Conservation (phyloP, 2,113 vertebrate genomes). For the Bombycilla garrulus region DNA sequence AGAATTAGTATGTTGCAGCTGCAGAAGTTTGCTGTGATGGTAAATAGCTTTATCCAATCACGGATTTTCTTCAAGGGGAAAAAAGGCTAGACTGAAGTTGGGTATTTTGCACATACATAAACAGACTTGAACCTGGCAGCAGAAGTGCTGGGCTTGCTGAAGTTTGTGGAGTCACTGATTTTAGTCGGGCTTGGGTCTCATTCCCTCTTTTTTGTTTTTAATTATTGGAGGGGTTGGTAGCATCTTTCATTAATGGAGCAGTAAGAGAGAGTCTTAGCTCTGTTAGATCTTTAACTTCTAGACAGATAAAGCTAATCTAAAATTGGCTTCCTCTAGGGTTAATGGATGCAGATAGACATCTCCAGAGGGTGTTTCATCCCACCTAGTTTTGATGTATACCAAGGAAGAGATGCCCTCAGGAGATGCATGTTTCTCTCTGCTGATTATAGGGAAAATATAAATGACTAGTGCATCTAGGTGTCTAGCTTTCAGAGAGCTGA, state of each 20-base stretch:
- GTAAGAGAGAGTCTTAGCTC: background rate
- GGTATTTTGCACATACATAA: background rate
- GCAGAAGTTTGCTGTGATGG: background rate
- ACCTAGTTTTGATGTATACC: conserved; percentile 22
- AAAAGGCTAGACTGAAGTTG: background rate
- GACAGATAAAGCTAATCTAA: conserved; percentile 3
- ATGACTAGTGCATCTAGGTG: background rate
- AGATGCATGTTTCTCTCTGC: background rate
- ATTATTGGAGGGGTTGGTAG: background rate
- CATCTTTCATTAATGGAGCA: background rate
- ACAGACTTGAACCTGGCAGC: background rate
- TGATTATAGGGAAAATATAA: conserved; percentile 1
- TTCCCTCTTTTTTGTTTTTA: background rate
- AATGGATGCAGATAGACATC: conserved; percentile 36
- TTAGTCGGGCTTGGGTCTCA: background rate
- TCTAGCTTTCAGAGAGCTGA: background rate
- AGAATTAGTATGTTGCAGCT: background rate
- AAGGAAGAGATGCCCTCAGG: conserved; percentile 16
- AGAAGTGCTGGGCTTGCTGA: background rate
- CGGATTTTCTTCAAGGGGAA: background rate
- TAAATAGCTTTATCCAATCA: background rate
- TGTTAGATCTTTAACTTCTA: background rate
- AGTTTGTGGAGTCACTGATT: background rate
- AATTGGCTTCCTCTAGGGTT: background rate
- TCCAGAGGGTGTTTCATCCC: conserved; percentile 21